Conservation (phyloP, 2,797 vertebrate genomes). For the Dendrocincla fuliginosa region DNA sequence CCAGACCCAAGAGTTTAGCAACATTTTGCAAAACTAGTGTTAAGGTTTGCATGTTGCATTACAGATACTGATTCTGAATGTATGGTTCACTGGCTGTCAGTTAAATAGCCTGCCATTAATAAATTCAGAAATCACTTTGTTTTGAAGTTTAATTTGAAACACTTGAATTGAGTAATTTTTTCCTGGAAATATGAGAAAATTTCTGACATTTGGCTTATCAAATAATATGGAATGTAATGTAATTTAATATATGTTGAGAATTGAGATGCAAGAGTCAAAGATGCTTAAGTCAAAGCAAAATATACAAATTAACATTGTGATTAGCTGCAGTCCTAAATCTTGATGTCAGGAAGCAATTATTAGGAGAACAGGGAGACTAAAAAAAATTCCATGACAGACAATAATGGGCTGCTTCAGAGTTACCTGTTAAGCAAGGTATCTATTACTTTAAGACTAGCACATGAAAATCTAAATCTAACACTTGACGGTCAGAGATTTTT, state of each 20-base stretch:
- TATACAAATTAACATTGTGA: not conserved
- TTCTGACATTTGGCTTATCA: not conserved
- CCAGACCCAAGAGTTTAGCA: not conserved
- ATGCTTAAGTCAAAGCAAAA: not conserved
- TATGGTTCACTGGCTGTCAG: not conserved
- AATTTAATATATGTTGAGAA: not conserved
- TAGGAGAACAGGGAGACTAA: rapidly evolving
- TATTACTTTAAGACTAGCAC: not conserved
- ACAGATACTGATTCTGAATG: not conserved
- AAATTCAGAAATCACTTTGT: not conserved
- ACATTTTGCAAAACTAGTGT: not conserved
- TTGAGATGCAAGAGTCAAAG: not conserved
- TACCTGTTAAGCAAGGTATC: not conserved
- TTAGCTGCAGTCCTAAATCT: not conserved
- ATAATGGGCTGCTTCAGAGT: not conserved
- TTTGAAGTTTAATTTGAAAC: not conserved
- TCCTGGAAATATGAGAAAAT: not conserved
- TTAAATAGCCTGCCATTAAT: not conserved
- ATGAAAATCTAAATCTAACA: not conserved
- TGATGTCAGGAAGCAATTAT: not conserved
- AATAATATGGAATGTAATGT: not conserved
- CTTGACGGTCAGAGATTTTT: not conserved
- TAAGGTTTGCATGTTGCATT: not conserved
- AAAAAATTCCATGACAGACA: not conserved
- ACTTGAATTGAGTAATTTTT: not conserved